Conservation (phyloP, 2,888 invertebrate species). For the Eupithecia vulgata region DNA sequence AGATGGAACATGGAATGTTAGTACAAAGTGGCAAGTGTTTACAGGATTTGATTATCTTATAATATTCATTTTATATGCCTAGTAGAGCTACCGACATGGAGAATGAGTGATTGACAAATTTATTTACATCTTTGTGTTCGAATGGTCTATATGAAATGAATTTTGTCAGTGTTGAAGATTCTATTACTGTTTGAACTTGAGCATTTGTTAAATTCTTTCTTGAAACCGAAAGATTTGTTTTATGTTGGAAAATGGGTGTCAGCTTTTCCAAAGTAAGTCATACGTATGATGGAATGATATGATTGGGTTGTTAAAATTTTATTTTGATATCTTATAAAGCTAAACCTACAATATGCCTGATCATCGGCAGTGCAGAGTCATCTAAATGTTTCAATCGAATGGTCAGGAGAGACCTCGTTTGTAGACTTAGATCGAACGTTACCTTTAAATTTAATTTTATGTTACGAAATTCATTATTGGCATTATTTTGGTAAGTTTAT, state of each 20-base stretch:
- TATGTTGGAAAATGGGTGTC: constrained; percentile 19
- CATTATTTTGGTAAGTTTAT: constrained; percentile 65
- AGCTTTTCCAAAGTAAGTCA: constrained; percentile 27
- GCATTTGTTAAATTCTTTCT: constrained; percentile 14
- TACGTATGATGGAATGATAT: constrained; percentile 20
- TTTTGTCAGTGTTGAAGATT: constrained; percentile 22
- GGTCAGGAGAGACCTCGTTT: constrained; percentile 37
- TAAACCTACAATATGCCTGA: constrained; percentile 31
- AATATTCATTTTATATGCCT: constrained; percentile 9
- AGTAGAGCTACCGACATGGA: not conserved
- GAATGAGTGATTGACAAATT: not conserved
- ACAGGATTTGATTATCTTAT: constrained; percentile 35
- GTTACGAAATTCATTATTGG: constrained; percentile 52
- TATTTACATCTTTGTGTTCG: not conserved
- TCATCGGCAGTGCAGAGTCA: constrained; percentile 46
- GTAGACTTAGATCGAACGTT: constrained; percentile 48
- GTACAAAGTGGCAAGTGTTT: constrained; percentile 56
- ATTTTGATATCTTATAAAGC: constrained; percentile 18
- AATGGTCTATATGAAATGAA: constrained; percentile 13
- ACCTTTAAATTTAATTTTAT: constrained; percentile 51
- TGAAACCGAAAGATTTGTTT: not conserved
- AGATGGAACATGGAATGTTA: constrained; percentile 51
- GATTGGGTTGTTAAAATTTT: constrained; percentile 16
- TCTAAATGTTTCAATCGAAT: constrained; percentile 43
- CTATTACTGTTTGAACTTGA: constrained; percentile 16